Evolutionary conservation across 2,888 invertebrate species (phyloP), one percentile per base, ranked within the genome.

Genomic region (Pimpla rufipes): DNA sequence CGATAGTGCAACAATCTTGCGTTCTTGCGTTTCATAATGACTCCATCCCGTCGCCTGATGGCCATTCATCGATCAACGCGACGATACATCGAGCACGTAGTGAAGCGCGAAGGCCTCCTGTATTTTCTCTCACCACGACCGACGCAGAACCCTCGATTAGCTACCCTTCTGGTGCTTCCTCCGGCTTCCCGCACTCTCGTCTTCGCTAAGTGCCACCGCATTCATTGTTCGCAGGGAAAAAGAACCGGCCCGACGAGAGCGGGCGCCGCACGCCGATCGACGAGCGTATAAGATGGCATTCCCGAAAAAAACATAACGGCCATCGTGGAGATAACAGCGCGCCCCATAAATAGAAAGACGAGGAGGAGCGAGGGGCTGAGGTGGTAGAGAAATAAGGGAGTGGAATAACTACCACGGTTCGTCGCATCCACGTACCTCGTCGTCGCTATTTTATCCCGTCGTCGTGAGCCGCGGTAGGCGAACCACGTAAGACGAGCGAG

Each of bases 311-410:
- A 62, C 66, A 76, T 83, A 79, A 79, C 79, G 79, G 71, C 37
- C 0, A 10, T 55, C 74, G 45, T 59, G 76, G 62, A 79, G 83
- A 83, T 83, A 83, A 83, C 79, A 66, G 21, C 57, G 75, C 70
- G 64, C 71, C 71, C 64, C 83, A 79, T 83, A 83, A 83, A 83
- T 83, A 83, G 75, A 70, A 73, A 74, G 81, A 82, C 68, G 52
- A 42, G 67, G 52, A 42, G 67, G 50, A 2, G 35, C 10, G 40
- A 29, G 5, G n/a, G 23, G 50, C 21, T 0, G 66, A 29, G 40
- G 42, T 6, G 18, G 42, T 18, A 40, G 42, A 55, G 66, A 42
- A 76, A 66, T 55, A 66, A 76, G 66, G 66, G 52, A 76, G 75
- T 55, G 82, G 21, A 57, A 66, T 76, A 83, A 83, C 64, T 83